Base-by-base conservation (phyloP, 2,797 vertebrate genomes). In the Notoglanidium macrostoma region DNA sequence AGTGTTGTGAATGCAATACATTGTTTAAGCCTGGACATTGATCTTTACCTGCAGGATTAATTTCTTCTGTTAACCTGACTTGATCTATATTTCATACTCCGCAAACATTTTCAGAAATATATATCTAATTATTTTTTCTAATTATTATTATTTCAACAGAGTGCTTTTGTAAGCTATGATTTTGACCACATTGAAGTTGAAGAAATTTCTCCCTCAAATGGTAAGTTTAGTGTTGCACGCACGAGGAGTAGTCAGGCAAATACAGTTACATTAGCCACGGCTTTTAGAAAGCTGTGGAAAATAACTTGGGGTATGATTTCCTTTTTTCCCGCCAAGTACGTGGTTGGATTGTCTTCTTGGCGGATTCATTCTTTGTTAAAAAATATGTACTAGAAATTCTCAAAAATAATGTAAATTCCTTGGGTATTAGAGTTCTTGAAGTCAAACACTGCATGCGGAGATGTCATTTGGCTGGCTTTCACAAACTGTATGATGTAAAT, bases 151-250 rank as follows among this genome's bases (percentile, higher is more conserved):
- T 32, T 35, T 77, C 15, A 65, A 7, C 91, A 96, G 95, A 95
- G 93, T 85, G 90, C 93, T 46, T 95, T 95, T 83, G 94, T 96
- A 54, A 94, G 91, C 44, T 95, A 93, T 5, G 92, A 96, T 89
- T 92, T 93, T 90, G 93, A 95, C 5, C 93, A 92, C 87, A 70
- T 94, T 70, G 93, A 94, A 5, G 93, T 93, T 2, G 89, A 95
- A 0, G 91, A 92, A 23, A 91, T 90, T 49, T 49, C 80, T 82
- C 54, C 68, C 29, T 78, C 79, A 51, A 86, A 87, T 65, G 88
- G 89, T 89, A 65, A 74, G 88, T 83, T 32, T 80, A 35, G 19
- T 81, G 23, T n/a, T 46, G 7, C 32, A 67, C 1, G 35, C 29
- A 68, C 6, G 29, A 1, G 29, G 26, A 17, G 67, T 63, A 63